These are phyloP conservation scores for Orycteropus afer DNA, from an alignment of 2,113 vertebrate genomes.

Conservation along the genomic window DNA sequence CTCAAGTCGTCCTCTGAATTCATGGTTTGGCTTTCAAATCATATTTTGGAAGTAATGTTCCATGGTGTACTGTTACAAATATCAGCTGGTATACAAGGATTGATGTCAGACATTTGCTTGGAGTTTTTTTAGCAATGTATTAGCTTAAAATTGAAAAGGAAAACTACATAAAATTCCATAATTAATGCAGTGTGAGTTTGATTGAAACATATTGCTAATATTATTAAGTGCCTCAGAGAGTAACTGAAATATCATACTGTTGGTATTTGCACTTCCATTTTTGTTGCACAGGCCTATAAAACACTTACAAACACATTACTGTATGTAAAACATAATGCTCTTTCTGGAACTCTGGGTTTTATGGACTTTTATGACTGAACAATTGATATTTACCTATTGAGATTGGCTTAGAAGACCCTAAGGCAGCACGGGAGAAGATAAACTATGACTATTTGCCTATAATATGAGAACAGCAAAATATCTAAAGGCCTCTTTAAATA, in stretches of 20 bases:
- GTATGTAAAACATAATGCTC: constrained; percentile 69
- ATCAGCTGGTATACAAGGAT: not conserved
- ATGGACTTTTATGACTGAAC: constrained; percentile 75
- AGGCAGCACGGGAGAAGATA: constrained; percentile 64
- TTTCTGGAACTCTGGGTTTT: constrained; percentile 79
- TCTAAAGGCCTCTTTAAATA: constrained; percentile 75
- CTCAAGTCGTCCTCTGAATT: not conserved
- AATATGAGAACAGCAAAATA: constrained; percentile 77
- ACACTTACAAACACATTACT: constrained; percentile 74
- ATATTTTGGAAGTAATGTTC: constrained; percentile 38
- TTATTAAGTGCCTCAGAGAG: constrained; percentile 68
- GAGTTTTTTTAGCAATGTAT: constrained; percentile 43
- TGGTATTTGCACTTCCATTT: constrained; percentile 64
- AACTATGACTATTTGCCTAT: constrained; percentile 67
- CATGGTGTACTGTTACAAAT: constrained; percentile 6
- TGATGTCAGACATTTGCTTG: constrained; percentile 48
- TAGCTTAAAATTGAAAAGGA: constrained; percentile 67
- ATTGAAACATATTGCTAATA: constrained; percentile 77
- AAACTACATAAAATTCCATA: constrained; percentile 77
- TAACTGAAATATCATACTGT: constrained; percentile 73
- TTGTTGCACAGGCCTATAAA: constrained; percentile 75
- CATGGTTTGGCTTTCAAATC: constrained; percentile 38
- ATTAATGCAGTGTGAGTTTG: constrained; percentile 62
- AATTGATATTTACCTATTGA: constrained; percentile 79
- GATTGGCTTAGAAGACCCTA: constrained; percentile 62